A percentile compares a stretch with the other conserved stretches of the same genome.
Evolutionary conservation across 1,140 invertebrate genomes (phyloP).

Genomic region (Eumeta japonica): DNA sequence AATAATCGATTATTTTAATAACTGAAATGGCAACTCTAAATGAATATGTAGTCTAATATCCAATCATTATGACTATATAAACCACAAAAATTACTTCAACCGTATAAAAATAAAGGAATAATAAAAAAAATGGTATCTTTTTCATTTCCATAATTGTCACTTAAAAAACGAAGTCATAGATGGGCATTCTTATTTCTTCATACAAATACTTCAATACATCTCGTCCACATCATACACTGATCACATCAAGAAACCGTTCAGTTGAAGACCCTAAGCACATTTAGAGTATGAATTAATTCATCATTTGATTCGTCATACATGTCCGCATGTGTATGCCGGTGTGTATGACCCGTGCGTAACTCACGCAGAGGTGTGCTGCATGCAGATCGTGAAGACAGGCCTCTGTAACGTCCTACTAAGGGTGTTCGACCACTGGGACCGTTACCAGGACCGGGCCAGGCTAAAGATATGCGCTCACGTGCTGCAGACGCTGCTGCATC

Average conservation of each 20-base stretch:
- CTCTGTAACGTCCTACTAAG: constrained; percentile 59
- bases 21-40: no score
- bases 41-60: no score
- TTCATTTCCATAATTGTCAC: no score
- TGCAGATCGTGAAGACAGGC: constrained; percentile 62
- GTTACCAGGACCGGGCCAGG: constrained; percentile 63
- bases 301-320: neutral
- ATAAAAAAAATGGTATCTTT: no score
- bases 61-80: no score
- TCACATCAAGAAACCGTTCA: no score
- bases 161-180: no score
- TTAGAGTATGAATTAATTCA: neutral
- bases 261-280: neutral
- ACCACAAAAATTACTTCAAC: no score
- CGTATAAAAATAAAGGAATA: no score
- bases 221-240: neutral
- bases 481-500: constrained; percentile 62
- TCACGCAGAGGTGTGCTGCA: constrained; percentile 61
- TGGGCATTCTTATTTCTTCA: no score
- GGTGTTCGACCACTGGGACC: constrained; percentile 67
- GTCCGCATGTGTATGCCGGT: constrained; percentile 18
- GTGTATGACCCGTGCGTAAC: constrained; percentile 34
- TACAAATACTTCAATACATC: neutral
- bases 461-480: constrained; percentile 63
- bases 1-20: no score